Evolutionary conservation across 2,888 invertebrate species (phyloP), one percentile per base, ranked within the genome.

Genomic region (Erpobdella octoculata): DNA sequence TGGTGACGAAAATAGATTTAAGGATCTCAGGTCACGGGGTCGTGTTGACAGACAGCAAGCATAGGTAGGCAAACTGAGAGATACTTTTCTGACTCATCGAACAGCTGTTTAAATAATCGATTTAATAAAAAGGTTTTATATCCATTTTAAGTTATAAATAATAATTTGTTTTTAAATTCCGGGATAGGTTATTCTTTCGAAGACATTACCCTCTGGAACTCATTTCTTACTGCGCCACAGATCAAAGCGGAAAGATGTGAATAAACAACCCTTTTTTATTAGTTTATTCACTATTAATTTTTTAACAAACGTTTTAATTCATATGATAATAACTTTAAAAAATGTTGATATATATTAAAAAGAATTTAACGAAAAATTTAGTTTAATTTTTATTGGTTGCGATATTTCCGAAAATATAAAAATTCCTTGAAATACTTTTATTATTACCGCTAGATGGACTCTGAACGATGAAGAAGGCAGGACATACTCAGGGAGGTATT

Each of bases 41-140:
- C 25, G 68, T 62, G 12, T n/a, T 72, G 38, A 72, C 72, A 3
- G 72, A 72, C 25, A 69, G 59, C 64, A 70, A 70, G n/a, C 61
- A 68, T 33, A 69, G 28, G 72, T 72, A 28, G 37, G 71, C 4
- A 21, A 1, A 18, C 12, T 25, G 28, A 8, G n/a, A 1, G 21
- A 25, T 53, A 6, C 53, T 53, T 18, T 18, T 12, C 41, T 41
- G 41, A 41, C 9, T 41, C 18, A 41, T 12, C 18, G 41, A 41
- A 41, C 41, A 41, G 18, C 9, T 41, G 9, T 12, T 41, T 12
- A 41, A 41, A 41, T 41, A 41, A n/a, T n/a, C n/a, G n/a, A n/a
- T n/a, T n/a, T n/a, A n/a, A 41, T 12, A 18, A 41, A 41, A 41
- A 41, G 18, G 18, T 41, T 46, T 3, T 5, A 46, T 46, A 18